phyloP scores from a whole-genome alignment of 1,140 invertebrate genomes.

The Pygmarrhopalites habei region DNA sequence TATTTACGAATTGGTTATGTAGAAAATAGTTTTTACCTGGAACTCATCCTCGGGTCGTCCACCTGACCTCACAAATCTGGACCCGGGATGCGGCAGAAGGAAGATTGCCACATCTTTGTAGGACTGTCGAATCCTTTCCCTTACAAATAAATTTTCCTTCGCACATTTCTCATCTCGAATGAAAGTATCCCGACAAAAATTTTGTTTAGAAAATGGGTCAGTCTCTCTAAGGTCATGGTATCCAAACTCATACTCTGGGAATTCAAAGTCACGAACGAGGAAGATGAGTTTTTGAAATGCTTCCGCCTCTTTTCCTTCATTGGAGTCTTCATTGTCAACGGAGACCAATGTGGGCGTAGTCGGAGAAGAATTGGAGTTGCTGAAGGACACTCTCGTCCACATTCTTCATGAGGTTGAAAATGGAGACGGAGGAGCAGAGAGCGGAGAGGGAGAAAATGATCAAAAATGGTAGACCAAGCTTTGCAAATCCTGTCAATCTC shows the following conservation, averaged over 20 bases:
- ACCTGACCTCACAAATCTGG: no score
- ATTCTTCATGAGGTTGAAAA: constrained; percentile 9
- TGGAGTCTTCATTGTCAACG: no score
- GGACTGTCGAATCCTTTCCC: neutral
- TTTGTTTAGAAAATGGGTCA: neutral
- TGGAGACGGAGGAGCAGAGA: constrained; percentile 4
- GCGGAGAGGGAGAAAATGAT: constrained; percentile 53
- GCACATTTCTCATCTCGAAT: neutral
- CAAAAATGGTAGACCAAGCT: no score
- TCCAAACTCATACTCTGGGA: constrained; percentile 11
- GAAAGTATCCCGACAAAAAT: neutral
- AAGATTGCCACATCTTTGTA: neutral
- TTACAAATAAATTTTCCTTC: neutral
- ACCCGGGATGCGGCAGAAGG: constrained; percentile 12
- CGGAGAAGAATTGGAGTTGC: constrained; percentile 5
- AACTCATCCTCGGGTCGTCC: no score
- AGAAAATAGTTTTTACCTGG: no score
- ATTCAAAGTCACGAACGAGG: constrained; percentile 8
- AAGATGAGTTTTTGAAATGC: constrained; percentile 16
- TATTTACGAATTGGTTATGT: no score
- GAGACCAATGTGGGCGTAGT: neutral
- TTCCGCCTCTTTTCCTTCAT: neutral
- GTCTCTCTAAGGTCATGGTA: neutral
- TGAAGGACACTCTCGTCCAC: neutral
- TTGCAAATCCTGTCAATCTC: no score